phyloP scores from a whole-genome alignment of 2,797 vertebrate genomes.

The Erpetoichthys calabaricus region DNA sequence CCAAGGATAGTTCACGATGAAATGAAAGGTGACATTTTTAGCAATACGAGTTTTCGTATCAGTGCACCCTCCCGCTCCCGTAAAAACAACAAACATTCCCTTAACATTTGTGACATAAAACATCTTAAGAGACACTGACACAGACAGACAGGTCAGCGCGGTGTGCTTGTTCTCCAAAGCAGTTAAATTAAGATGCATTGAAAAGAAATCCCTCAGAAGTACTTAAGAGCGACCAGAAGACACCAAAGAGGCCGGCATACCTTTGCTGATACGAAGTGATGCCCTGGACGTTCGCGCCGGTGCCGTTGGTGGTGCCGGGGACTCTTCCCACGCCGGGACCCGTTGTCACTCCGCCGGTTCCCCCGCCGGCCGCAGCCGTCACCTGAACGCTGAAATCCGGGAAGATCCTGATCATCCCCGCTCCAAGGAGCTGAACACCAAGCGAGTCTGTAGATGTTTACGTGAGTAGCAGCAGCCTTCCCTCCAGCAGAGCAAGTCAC shows the following conservation, averaged over 20 bases:
- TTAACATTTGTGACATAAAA: too few species aligned
- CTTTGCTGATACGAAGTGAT: slow-evolving; percentile 88
- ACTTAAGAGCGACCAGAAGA: too few species aligned
- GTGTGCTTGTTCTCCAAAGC: too few species aligned
- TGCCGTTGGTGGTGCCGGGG: slow-evolving; percentile 68
- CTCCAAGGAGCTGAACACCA: slow-evolving; percentile 33
- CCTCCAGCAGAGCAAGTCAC: slow-evolving; percentile 56
- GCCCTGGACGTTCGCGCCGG: slow-evolving; percentile 80
- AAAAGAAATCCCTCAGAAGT: too few species aligned
- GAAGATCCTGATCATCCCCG: slow-evolving; percentile 87
- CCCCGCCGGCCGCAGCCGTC: slow-evolving; percentile 73
- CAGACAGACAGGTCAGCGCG: too few species aligned
- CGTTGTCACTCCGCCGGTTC: slow-evolving; percentile 55
- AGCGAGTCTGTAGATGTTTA: slow-evolving; percentile 36
- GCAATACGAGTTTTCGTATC: too few species aligned
- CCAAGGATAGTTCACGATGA: too few species aligned
- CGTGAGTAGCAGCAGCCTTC: slow-evolving; percentile 41
- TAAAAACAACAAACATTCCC: too few species aligned
- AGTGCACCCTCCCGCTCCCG: too few species aligned
- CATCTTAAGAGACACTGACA: too few species aligned
- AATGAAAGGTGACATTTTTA: too few species aligned
- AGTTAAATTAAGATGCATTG: too few species aligned
- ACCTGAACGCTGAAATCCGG: slow-evolving; percentile 98
- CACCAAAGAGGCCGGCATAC: slow-evolving; percentile 49
- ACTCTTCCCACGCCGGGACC: slow-evolving; percentile 64